Evolutionary conservation across 2,888 invertebrate genomes (phyloP), one percentile per base, ranked within the genome.

Genomic region (Cotesia congregata): DNA sequence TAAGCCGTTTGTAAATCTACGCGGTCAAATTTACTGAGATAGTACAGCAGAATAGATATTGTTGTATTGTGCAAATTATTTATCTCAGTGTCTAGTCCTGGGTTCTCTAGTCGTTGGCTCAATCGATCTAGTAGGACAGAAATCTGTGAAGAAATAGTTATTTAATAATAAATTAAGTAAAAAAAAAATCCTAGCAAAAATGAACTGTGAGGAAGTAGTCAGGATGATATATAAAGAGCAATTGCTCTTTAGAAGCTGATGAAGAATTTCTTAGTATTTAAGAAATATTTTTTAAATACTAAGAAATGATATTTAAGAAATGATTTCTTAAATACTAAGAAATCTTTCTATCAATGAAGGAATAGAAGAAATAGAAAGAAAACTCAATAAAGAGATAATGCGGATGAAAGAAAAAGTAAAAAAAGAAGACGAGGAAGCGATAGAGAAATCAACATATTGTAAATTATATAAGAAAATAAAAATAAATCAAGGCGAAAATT

Each of bases 31-130:
- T 90, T 88, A 59, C 84, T 86, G 77, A 90, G 87, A 77, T 90
- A 87, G 77, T 90, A 88, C n/a, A 90, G 81, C 74, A 90, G 84
- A 41, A 87, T 83, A 5, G 89, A 89, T 72, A 90, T 86, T 4
- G 90, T 90, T 77, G 90, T 89, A 41, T 90, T 90, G 79, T 90
- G 90, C 64, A 90, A 83, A 83, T 88, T 86, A 80, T 84, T 79
- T 61, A 85, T 82, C 72, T 89, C 87, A 2, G 83, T 85, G 70
- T 88, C 89, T 50, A 89, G 82, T 7, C 87, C 89, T 60, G 89
- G 87, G 82, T 85, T 87, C 79, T 89, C 89, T 50, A 90, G 83
- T 67, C 86, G 84, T 50, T 86, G 85, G 77, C 87, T 89, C 65
- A 90, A 79, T 40, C 87, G 84, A 76, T 88, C 88, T 72, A 90